Evolutionary conservation across 2,113 vertebrate species (phyloP).

Genomic region (Scopus umbretta): DNA sequence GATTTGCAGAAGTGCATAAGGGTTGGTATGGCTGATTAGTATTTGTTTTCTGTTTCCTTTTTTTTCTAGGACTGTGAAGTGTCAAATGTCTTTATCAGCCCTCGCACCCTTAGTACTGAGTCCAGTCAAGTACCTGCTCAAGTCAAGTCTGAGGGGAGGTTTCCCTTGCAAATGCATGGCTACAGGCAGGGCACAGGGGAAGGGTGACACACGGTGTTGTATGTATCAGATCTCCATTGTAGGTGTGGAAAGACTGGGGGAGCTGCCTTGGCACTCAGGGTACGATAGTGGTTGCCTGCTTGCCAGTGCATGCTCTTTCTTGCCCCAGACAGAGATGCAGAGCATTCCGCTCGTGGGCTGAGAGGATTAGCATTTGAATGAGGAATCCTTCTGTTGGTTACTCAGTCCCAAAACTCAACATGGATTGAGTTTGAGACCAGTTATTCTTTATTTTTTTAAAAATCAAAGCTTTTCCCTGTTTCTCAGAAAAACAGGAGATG

Average conservation of each 20-base stretch:
- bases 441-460: neutral
- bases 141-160: neutral
- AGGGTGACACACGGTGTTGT: neutral
- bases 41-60: neutral
- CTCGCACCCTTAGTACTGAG: neutral
- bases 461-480: neutral
- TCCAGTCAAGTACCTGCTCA: neutral
- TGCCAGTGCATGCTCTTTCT: neutral
- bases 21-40: neutral
- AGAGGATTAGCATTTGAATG: neutral
- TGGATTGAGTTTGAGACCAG: neutral
- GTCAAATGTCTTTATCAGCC: neutral
- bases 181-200: neutral
- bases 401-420: neutral
- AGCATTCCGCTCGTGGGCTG: neutral
- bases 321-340: neutral
- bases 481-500: conserved; percentile 41
- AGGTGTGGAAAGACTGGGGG: neutral
- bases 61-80: neutral
- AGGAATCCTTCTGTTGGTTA: neutral
- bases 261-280: neutral
- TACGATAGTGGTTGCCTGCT: neutral
- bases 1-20: neutral
- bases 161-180: neutral
- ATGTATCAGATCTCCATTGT: neutral